phyloP scores from a whole-genome alignment of 1,140 invertebrate genomes.

The Globodera rostochiensis region DNA sequence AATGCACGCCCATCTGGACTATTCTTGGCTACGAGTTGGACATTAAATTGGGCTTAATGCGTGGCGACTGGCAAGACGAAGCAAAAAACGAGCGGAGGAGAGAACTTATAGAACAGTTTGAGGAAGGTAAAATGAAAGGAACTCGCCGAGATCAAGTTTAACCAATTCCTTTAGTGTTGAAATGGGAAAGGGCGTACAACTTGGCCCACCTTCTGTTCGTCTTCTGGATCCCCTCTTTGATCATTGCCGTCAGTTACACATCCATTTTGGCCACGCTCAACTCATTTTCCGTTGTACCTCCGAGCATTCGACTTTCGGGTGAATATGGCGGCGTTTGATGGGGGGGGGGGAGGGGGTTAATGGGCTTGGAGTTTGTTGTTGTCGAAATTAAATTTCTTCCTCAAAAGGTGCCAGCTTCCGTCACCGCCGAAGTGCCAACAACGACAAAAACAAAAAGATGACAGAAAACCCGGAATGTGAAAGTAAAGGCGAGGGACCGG shows the following conservation, averaged over 20 bases:
- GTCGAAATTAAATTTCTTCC: not conserved
- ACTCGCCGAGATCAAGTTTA: not conserved
- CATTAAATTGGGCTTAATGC: constrained; percentile 39
- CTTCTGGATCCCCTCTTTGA: constrained; percentile 61
- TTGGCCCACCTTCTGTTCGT: constrained; percentile 58
- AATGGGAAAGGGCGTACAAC: constrained; percentile 55
- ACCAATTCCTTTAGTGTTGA: constrained; percentile 23
- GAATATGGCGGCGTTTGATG: not conserved
- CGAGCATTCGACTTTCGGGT: constrained; percentile 20
- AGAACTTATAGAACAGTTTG: constrained; percentile 38
- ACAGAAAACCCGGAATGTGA: not conserved
- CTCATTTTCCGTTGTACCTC: constrained; percentile 43
- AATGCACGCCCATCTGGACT: constrained; percentile 60
- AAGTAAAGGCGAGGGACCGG: not conserved
- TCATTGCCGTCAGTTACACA: constrained; percentile 54
- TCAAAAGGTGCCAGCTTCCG: not conserved
- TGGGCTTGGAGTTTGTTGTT: not conserved
- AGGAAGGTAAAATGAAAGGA: constrained; percentile 15
- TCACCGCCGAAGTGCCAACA: constrained; percentile 1
- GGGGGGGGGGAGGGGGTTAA: no score
- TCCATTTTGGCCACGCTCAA: constrained; percentile 51
- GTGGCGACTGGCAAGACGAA: constrained; percentile 17
- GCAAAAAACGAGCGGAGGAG: constrained; percentile 15
- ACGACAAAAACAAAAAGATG: not conserved
- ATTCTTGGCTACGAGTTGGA: constrained; percentile 57